Evolutionary conservation across 2,113 vertebrate genomes (phyloP).

Genomic region (Prietella phreatophila): DNA sequence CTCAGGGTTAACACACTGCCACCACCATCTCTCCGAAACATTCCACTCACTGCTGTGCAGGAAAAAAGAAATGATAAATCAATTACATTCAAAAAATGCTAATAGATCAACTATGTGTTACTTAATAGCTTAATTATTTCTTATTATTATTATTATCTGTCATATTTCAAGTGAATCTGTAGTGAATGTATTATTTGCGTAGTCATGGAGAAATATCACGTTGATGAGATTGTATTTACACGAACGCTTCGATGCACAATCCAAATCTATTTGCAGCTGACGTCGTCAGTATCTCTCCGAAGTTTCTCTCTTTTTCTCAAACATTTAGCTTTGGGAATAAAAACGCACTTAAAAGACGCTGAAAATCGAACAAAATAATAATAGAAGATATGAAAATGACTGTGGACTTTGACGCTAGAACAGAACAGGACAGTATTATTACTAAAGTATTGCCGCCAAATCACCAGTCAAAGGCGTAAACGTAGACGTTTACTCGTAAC

Average conservation of each 20-base stretch:
- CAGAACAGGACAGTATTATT: background rate
- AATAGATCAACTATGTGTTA: background rate
- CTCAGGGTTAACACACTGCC: conserved; percentile 40
- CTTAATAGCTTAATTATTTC: background rate
- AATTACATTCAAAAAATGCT: background rate
- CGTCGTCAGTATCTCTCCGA: background rate
- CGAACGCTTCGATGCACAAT: background rate
- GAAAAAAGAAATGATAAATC: background rate
- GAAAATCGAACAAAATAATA: background rate
- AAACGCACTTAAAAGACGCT: background rate
- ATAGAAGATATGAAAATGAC: background rate
- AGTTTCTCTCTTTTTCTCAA: background rate
- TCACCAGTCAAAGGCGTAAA: background rate
- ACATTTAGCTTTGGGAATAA: background rate
- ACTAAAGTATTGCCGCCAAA: background rate
- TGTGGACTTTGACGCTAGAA: background rate
- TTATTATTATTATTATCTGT: conserved; percentile 17
- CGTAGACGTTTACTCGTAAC: background rate
- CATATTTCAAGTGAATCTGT: conserved; percentile 32
- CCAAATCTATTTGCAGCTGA: too few species aligned
- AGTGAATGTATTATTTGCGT: conserved; percentile 19
- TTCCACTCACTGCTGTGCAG: conserved; percentile 25
- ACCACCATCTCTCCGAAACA: conserved; percentile 28
- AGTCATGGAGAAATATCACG: background rate
- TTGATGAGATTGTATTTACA: background rate